Evolutionary conservation across 2,797 vertebrate species (phyloP).

Genomic region (Propithecus deckenii): DNA sequence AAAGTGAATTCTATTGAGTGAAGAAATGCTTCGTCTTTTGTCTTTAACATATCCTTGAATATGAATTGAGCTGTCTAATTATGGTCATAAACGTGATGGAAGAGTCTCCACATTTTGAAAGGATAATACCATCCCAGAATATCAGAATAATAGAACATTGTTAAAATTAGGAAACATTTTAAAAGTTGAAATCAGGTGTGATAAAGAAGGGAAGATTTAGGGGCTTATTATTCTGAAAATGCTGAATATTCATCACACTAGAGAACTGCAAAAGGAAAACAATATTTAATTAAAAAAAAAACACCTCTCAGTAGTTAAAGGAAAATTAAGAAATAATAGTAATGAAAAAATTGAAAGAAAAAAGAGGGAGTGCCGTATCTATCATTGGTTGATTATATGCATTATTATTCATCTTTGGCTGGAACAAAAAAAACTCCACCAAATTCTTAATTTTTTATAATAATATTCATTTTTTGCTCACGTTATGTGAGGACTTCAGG

Average conservation of each 20-base stretch:
- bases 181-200: background rate
- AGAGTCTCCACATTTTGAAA: background rate
- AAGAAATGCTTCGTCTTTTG: background rate
- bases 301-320: background rate
- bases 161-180: background rate
- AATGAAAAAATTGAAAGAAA: background rate
- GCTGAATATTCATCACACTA: background rate
- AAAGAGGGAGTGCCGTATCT: background rate
- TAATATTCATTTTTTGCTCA: background rate
- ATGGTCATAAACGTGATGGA: background rate
- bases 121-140: background rate
- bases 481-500: background rate
- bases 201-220: constrained; percentile 21
- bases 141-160: background rate
- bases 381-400: background rate
- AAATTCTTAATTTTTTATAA: background rate
- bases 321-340: background rate
- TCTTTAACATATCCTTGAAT: background rate
- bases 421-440: background rate
- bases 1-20: background rate
- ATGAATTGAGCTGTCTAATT: background rate
- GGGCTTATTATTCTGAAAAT: background rate
- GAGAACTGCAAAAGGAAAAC: background rate
- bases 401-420: background rate
- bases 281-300: background rate